Evolutionary conservation across 1,140 invertebrate genomes (phyloP).

Genomic region (Bombus confusus): DNA sequence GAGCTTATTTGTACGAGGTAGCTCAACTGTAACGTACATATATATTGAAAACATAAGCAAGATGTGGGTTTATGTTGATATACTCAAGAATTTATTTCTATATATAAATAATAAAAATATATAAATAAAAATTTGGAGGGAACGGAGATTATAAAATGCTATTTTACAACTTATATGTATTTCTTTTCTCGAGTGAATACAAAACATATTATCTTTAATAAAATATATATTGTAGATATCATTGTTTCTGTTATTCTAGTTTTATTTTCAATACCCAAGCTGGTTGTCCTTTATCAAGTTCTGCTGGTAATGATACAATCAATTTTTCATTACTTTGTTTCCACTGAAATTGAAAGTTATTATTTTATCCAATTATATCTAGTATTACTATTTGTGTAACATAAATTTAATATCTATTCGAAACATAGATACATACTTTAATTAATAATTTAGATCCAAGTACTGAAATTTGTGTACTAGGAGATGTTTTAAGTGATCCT

Average conservation of each 20-base stretch:
- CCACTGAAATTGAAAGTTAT: conserved; percentile 69
- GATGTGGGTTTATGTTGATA: too few relatives aligned
- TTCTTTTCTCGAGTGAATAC: neutral
- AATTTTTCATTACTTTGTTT: conserved; percentile 42
- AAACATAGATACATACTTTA: conserved; percentile 49
- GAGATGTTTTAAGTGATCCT: conserved; percentile 64
- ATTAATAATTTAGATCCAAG: conserved; percentile 55
- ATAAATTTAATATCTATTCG: neutral
- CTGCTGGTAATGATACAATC: conserved; percentile 66
- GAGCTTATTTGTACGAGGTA: conserved; percentile 92
- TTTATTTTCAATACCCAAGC: conserved; percentile 77
- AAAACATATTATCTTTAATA: conserved; percentile 40
- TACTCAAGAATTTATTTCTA: neutral
- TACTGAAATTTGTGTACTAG: conserved; percentile 53
- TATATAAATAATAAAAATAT: too few relatives aligned
- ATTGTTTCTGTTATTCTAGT: conserved; percentile 32
- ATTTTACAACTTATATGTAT: conserved; percentile 29
- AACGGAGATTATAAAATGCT: neutral
- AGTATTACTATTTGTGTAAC: neutral
- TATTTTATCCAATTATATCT: conserved; percentile 12
- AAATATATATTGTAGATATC: conserved; percentile 36
- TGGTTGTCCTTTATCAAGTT: conserved; percentile 72
- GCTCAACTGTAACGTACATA: conserved; percentile 81
- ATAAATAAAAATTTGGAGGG: neutral
- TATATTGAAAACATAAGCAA: conserved; percentile 18